phyloP scores from a whole-genome alignment of 2,113 vertebrate genomes.

The Acinonyx jubatus region DNA sequence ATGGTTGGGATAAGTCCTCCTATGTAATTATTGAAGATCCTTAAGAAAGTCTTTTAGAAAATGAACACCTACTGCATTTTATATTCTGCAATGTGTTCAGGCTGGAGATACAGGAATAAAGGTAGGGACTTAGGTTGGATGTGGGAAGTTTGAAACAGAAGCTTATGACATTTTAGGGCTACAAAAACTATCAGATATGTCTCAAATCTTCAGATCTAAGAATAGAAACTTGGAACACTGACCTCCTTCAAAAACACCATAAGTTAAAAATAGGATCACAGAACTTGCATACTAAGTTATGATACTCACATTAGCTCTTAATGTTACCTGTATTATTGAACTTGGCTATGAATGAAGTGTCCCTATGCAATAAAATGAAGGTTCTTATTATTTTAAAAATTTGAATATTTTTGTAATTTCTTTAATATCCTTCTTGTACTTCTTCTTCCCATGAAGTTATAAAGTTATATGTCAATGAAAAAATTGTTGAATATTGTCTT shows the following conservation, averaged over 20 bases:
- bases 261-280: neutral
- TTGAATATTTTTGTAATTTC: neutral
- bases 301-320: neutral
- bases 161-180: neutral
- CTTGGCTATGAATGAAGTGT: neutral
- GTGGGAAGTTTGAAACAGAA: neutral
- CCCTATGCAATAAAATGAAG: neutral
- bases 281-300: neutral
- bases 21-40: neutral
- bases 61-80: neutral
- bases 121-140: neutral
- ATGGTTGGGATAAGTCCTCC: neutral
- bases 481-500: neutral
- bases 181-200: neutral
- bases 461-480: neutral
- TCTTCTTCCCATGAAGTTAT: neutral
- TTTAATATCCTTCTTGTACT: neutral
- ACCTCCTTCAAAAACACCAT: accelerated
- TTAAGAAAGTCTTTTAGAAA: neutral
- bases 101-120: neutral
- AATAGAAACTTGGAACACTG: neutral
- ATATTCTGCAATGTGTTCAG: neutral
- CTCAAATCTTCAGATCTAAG: neutral
- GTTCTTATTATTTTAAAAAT: neutral
- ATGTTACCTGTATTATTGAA: neutral